These are phyloP conservation scores for Dicranocentrus wangi DNA, from an alignment of 2,888 invertebrate genomes.

Conservation along the genomic window DNA sequence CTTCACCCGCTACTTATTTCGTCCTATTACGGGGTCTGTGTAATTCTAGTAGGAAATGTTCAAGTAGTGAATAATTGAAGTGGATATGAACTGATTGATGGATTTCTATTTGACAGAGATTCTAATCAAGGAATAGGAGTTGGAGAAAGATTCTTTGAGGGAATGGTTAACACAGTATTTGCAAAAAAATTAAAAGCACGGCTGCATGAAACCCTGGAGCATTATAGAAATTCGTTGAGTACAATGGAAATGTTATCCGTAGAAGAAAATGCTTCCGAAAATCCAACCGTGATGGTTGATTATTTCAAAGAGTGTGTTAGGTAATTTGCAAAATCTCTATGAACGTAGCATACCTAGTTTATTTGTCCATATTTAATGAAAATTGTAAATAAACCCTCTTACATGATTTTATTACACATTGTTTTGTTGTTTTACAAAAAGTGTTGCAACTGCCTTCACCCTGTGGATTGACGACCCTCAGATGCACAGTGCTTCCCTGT, in stretches of 20 bases:
- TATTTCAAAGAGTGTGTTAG: constrained; percentile 74
- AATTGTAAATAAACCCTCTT: neutral
- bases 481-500: constrained; percentile 81
- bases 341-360: no score
- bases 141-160: constrained; percentile 85
- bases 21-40: constrained; percentile 75
- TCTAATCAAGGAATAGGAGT: constrained; percentile 78
- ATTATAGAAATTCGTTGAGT: constrained; percentile 68
- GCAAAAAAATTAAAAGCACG: constrained; percentile 83
- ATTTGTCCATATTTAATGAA: no score
- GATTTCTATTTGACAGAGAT: constrained; percentile 74
- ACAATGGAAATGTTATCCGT: constrained; percentile 38
- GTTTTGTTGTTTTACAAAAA: no score
- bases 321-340: constrained; percentile 72
- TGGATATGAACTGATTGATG: no score
- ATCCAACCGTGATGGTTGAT: constrained; percentile 63
- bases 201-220: constrained; percentile 77
- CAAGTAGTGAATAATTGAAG: no score
- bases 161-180: constrained; percentile 80
- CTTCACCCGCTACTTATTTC: constrained; percentile 81
- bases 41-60: neutral
- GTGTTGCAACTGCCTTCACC: constrained; percentile 80
- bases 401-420: neutral
- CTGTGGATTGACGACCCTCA: constrained; percentile 87
- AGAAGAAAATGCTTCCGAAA: constrained; percentile 63